Percentiles rank a stretch among this genome's conserved stretches.
Evolutionary conservation across 2,113 vertebrate species (phyloP).

Genomic region (Cathartes aura): DNA sequence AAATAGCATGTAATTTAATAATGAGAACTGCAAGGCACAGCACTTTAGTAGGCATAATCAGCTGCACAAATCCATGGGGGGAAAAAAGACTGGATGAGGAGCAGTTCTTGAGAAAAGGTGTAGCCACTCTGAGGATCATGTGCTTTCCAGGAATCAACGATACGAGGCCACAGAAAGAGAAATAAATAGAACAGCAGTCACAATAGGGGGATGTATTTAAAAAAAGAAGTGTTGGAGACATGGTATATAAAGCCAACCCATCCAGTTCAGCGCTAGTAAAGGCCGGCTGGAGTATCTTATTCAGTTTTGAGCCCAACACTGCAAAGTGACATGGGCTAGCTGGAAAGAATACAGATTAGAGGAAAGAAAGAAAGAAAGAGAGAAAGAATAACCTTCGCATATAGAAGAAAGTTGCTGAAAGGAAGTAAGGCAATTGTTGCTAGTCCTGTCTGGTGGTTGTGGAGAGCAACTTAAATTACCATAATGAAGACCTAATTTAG

Average conservation of each 20-base stretch:
- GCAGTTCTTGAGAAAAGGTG: not conserved
- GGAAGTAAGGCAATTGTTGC: not conserved
- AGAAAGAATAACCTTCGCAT: not conserved
- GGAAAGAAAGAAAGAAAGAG: not conserved
- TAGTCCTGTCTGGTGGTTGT: not conserved
- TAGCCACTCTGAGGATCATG: not conserved
- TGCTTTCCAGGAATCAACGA: not conserved
- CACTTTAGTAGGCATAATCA: not conserved
- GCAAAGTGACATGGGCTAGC: not conserved
- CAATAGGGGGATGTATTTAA: not conserved
- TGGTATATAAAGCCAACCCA: not conserved
- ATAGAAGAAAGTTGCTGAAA: not conserved
- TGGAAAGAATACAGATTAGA: not conserved
- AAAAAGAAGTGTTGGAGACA: not conserved
- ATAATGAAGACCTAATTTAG: not conserved
- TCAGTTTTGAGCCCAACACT: not conserved
- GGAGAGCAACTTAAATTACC: not conserved
- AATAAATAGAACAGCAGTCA: not conserved
- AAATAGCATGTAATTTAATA: not conserved
- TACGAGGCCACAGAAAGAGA: not conserved
- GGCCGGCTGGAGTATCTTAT: not conserved
- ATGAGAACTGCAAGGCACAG: not conserved
- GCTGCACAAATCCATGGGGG: not conserved
- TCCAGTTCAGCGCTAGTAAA: not conserved
- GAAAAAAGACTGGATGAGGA: not conserved